Conservation (phyloP, 2,113 vertebrate genomes). For the Gallinago undulata region DNA sequence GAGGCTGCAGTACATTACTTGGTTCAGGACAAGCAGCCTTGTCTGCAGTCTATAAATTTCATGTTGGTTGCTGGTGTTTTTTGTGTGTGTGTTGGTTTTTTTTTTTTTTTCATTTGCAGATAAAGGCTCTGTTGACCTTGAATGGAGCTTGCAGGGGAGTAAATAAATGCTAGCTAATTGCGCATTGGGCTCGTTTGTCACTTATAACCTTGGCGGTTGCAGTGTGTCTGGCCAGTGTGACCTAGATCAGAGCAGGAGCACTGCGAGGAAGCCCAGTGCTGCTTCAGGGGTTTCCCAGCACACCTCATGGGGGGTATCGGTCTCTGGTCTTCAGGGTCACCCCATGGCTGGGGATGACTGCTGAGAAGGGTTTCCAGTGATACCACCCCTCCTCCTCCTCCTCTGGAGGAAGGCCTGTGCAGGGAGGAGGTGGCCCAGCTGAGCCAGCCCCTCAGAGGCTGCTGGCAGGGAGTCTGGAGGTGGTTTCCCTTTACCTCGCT, state of each 20-base stretch:
- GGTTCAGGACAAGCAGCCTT: neutral
- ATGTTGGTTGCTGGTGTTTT: neutral
- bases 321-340: neutral
- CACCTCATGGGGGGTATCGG: accelerated
- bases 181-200: neutral
- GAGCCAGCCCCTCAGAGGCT: neutral
- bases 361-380: accelerated
- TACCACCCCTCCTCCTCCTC: neutral
- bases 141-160: conserved; percentile 13
- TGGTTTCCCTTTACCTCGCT: neutral
- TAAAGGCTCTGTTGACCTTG: neutral
- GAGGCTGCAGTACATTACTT: neutral
- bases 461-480: neutral
- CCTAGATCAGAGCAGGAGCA: neutral
- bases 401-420: neutral
- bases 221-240: neutral
- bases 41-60: neutral
- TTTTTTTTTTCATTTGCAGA: neutral
- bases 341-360: neutral
- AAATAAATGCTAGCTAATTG: conserved; percentile 39
- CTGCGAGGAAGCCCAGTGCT: neutral
- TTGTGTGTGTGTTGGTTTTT: too few species aligned
- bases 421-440: neutral
- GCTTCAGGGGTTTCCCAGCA: neutral
- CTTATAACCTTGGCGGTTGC: conserved; percentile 9